These are phyloP conservation scores for Nomada ruficornis DNA, from an alignment of 2,888 invertebrate species.

Conservation along the genomic window DNA sequence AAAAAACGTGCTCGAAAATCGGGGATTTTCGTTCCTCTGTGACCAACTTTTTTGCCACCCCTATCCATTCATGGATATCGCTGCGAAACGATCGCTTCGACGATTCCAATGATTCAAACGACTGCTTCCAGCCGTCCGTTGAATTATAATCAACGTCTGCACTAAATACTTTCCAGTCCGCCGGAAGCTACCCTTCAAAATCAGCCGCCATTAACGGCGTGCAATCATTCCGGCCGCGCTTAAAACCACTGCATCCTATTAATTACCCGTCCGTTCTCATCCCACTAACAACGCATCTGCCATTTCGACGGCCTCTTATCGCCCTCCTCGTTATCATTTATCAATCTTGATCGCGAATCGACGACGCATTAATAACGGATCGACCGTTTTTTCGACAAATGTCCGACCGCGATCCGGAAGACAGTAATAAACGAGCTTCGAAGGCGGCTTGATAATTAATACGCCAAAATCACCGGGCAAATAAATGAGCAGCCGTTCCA, in stretches of 20 bases:
- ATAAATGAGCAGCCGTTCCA: conserved; percentile 51
- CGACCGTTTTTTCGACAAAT: conserved; percentile 2
- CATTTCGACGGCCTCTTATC: conserved; percentile 3
- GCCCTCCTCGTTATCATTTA: conserved; percentile 31
- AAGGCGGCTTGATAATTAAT: conserved; percentile 43
- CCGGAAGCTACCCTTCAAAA: background rate
- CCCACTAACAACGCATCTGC: background rate
- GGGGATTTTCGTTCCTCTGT: background rate
- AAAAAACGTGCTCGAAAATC: conserved; percentile 1
- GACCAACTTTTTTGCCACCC: background rate
- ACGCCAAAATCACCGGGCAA: conserved; percentile 29
- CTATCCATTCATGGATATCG: background rate
- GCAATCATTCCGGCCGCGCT: conserved; percentile 4
- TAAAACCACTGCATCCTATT: conserved; percentile 3
- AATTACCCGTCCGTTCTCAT: background rate
- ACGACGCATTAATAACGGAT: conserved; percentile 24
- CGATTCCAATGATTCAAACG: too few relatives aligned
- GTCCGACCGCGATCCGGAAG: background rate
- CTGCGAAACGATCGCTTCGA: background rate
- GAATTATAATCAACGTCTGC: conserved; percentile 4
- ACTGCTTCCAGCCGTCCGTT: too few relatives aligned
- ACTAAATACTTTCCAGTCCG: too few relatives aligned
- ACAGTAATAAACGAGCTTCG: conserved; percentile 43
- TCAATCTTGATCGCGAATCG: conserved; percentile 28
- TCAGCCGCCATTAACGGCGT: background rate